Evolutionary conservation across 92 coral and sea anemone species (phyloP).

Genomic region (Anthopleura xanthogrammica): DNA sequence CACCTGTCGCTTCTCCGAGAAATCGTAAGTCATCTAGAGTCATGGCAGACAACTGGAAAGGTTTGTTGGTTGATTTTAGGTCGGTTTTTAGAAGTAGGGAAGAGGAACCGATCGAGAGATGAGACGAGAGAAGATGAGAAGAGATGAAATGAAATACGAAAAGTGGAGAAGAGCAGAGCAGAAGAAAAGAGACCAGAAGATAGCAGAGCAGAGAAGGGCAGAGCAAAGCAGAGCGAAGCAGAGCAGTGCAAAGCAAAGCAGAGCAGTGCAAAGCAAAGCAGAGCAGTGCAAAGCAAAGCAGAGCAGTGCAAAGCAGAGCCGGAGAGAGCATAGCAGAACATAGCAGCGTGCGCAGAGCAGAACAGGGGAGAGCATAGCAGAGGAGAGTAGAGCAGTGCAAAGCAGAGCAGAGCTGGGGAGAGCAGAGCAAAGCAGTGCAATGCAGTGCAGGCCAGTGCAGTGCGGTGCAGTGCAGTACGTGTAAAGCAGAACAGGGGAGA

Average conservation of each 20-base stretch:
- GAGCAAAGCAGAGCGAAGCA: not conserved
- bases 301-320: no score
- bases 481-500: not conserved
- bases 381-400: not conserved
- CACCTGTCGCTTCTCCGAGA: not conserved
- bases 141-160: no score
- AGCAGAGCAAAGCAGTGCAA: not conserved
- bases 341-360: not conserved
- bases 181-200: not conserved
- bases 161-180: no score
- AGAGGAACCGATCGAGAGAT: no score
- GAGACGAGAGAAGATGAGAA: no score
- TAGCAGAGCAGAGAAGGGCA: not conserved
- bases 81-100: no score
- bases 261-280: no score
- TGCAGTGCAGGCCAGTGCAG: not conserved
- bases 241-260: not conserved
- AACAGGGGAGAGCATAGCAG: not conserved
- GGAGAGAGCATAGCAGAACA: no score
- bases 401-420: not conserved
- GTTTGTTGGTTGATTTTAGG: no score
- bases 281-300: no score
- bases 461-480: not conserved
- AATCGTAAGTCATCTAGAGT: constrained; percentile 3
- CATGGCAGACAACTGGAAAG: no score